These are phyloP conservation scores for Epizoanthus stellaris DNA, from an alignment of 92 coral and sea anemone species.

Conservation along the genomic window DNA sequence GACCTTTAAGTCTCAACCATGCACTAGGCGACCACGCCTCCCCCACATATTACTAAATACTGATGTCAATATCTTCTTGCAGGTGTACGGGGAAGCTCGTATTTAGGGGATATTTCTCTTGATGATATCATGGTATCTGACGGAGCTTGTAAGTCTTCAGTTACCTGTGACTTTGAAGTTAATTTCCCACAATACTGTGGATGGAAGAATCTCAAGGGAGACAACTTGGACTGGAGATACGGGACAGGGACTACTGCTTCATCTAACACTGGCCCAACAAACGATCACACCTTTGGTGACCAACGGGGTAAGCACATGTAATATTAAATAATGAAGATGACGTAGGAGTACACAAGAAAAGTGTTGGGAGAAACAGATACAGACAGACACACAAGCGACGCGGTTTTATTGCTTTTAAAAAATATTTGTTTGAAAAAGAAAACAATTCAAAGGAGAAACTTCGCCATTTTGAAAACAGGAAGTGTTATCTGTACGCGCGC, in stretches of 20 bases:
- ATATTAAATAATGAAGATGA: background rate
- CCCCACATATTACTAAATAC: too few species aligned
- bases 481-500: too few species aligned
- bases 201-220: constrained; percentile 69
- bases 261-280: constrained; percentile 79
- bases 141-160: constrained; percentile 57
- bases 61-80: background rate
- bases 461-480: too few species aligned
- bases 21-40: too few species aligned
- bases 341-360: too few species aligned
- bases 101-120: constrained; percentile 84
- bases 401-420: too few species aligned
- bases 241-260: constrained; percentile 83
- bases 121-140: constrained; percentile 76
- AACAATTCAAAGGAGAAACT: too few species aligned
- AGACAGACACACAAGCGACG: too few species aligned
- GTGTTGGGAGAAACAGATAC: too few species aligned
- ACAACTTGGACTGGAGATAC: constrained; percentile 76
- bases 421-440: too few species aligned
- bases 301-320: constrained; percentile 66
- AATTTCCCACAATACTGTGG: constrained; percentile 75
- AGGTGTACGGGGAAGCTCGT: constrained; percentile 85
- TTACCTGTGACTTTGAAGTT: constrained; percentile 83
- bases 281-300: constrained; percentile 93
- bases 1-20: too few species aligned